Evolutionary conservation across 2,797 vertebrate species (phyloP).

Genomic region (Gila robusta): DNA sequence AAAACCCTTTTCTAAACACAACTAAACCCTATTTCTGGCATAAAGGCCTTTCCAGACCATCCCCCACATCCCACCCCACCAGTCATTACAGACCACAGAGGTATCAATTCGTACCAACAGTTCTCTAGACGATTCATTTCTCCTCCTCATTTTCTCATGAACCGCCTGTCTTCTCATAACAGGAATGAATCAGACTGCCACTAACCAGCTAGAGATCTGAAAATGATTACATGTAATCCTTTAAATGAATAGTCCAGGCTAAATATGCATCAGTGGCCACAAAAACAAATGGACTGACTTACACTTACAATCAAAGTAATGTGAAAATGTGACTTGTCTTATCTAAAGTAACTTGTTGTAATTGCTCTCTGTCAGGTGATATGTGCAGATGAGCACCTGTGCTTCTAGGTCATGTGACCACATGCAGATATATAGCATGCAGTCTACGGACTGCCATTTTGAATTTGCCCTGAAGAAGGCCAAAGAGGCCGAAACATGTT

Average conservation of each 20-base stretch:
- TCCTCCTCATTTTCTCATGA: constrained; percentile 22
- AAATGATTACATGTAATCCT: background rate
- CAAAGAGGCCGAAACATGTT: no score
- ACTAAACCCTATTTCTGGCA: background rate
- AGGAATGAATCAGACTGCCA: background rate
- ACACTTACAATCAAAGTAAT: background rate
- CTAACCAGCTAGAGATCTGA: background rate
- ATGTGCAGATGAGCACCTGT: no score
- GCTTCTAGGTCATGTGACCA: no score
- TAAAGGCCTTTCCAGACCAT: background rate
- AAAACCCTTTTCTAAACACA: constrained; percentile 13
- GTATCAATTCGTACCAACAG: constrained; percentile 43
- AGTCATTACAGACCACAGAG: constrained; percentile 37
- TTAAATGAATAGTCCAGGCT: background rate
- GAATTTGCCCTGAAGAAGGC: no score
- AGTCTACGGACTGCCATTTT: no score
- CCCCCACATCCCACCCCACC: constrained; percentile 19
- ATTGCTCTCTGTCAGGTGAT: no score
- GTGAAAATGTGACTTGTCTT: no score
- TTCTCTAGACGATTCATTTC: constrained; percentile 28
- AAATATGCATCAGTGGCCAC: background rate
- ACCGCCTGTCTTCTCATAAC: background rate
- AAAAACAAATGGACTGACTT: background rate
- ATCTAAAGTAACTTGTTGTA: no score
- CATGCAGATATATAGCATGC: no score